Percentiles rank a stretch among this genome's conserved stretches.
phyloP scores from a whole-genome alignment of 2,113 vertebrate species.

The Grallaria varia region DNA sequence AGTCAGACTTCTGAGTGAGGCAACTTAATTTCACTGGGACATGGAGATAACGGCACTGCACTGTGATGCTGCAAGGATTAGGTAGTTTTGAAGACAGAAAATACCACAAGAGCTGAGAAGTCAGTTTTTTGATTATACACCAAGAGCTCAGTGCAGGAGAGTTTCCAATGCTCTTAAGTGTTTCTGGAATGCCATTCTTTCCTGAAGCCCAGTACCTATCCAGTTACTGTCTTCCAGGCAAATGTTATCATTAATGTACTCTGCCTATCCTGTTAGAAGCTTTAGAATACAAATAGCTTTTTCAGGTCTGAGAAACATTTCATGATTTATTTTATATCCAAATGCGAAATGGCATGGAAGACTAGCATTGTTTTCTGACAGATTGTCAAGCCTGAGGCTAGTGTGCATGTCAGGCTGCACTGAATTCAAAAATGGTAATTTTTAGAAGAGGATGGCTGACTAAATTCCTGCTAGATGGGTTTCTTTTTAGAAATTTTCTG shows the following conservation, averaged over 20 bases:
- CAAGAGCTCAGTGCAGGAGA: not conserved
- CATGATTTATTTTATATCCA: conserved; percentile 30
- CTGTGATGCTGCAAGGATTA: not conserved
- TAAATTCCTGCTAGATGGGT: not conserved
- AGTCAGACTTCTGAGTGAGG: not conserved
- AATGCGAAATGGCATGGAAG: not conserved
- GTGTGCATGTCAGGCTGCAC: not conserved
- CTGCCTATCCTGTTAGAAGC: not conserved
- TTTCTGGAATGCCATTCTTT: not conserved
- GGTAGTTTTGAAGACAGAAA: not conserved
- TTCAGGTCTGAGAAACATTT: not conserved
- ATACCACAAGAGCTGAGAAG: not conserved
- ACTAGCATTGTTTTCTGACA: conserved; percentile 35
- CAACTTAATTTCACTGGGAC: not conserved
- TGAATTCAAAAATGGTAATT: conserved; percentile 9
- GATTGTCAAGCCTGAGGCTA: conserved; percentile 47
- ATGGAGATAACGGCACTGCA: not conserved
- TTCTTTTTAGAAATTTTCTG: not conserved
- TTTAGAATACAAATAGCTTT: not conserved
- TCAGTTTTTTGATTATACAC: not conserved
- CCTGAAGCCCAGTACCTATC: not conserved
- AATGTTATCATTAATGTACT: not conserved
- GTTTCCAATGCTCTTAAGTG: not conserved
- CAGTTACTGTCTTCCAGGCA: not conserved
- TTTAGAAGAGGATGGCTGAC: conserved; percentile 18